These are phyloP conservation scores for Rhinopithecus roxellana DNA, from an alignment of 2,113 vertebrate genomes.

Conservation along the genomic window DNA sequence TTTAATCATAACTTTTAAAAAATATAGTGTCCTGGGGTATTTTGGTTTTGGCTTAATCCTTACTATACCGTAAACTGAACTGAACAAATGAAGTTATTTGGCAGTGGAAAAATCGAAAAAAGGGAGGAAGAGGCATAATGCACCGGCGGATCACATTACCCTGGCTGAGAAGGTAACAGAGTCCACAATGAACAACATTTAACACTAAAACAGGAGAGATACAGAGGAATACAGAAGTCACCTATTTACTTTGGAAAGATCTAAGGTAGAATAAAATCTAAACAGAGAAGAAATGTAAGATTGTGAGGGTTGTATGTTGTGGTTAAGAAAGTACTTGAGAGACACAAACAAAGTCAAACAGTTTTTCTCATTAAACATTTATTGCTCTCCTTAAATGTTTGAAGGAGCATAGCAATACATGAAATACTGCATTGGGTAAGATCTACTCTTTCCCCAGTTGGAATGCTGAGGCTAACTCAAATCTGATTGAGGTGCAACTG, in stretches of 20 bases:
- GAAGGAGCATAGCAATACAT: background rate
- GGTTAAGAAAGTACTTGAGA: background rate
- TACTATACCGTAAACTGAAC: background rate
- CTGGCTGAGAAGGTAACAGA: background rate
- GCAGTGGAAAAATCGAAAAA: background rate
- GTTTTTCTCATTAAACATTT: constrained; percentile 52
- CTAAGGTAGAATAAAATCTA: background rate
- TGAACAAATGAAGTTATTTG: background rate
- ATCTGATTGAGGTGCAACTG: background rate
- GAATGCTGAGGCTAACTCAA: background rate
- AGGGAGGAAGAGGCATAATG: background rate
- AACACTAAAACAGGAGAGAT: background rate
- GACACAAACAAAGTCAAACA: constrained; percentile 38
- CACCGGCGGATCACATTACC: background rate
- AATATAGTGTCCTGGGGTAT: background rate
- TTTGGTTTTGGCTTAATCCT: background rate
- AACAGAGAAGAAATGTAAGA: background rate
- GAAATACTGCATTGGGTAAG: background rate
- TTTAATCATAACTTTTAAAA: background rate
- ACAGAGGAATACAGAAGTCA: background rate
- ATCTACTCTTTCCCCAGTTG: background rate
- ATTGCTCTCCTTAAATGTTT: constrained; percentile 35
- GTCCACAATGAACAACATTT: background rate
- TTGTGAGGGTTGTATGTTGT: background rate
- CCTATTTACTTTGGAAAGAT: background rate